Evolutionary conservation across 1,140 invertebrate genomes (phyloP).

Genomic region (Drosophila tropicalis): DNA sequence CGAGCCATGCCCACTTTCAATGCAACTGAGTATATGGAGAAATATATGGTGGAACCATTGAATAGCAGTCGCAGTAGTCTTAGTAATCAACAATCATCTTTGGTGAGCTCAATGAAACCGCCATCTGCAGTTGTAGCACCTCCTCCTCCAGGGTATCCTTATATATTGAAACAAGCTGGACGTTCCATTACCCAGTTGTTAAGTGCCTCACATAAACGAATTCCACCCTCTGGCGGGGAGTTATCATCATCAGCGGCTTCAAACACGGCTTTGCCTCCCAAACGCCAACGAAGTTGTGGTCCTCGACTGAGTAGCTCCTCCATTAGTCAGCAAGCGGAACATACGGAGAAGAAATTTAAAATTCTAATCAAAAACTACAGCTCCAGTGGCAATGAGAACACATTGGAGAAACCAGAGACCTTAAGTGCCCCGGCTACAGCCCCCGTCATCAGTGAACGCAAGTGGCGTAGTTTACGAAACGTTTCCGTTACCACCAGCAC

Average conservation of each 20-base stretch:
- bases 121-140: constrained; percentile 15
- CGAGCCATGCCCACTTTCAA: constrained; percentile 80
- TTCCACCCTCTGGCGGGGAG: constrained; percentile 29
- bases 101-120: constrained; percentile 5
- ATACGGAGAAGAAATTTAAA: constrained; percentile 68
- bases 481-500: constrained; percentile 46
- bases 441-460: constrained; percentile 52
- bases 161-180: constrained; percentile 64
- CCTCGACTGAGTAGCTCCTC: constrained; percentile 48
- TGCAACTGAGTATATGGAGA: constrained; percentile 79
- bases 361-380: constrained; percentile 73
- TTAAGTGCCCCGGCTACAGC: constrained; percentile 38
- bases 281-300: constrained; percentile 75
- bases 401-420: constrained; percentile 40
- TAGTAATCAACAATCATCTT: constrained; percentile 37
- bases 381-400: constrained; percentile 21
- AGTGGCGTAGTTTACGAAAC: constrained; percentile 69
- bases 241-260: neutral
- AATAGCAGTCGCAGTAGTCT: constrained; percentile 72
- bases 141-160: constrained; percentile 47
- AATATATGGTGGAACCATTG: constrained; percentile 68
- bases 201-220: constrained; percentile 61
- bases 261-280: constrained; percentile 55
- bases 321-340: constrained; percentile 40
- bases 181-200: constrained; percentile 69